These are phyloP conservation scores for Drosophila algonquin DNA, from an alignment of 2,888 invertebrate species.

Conservation along the genomic window DNA sequence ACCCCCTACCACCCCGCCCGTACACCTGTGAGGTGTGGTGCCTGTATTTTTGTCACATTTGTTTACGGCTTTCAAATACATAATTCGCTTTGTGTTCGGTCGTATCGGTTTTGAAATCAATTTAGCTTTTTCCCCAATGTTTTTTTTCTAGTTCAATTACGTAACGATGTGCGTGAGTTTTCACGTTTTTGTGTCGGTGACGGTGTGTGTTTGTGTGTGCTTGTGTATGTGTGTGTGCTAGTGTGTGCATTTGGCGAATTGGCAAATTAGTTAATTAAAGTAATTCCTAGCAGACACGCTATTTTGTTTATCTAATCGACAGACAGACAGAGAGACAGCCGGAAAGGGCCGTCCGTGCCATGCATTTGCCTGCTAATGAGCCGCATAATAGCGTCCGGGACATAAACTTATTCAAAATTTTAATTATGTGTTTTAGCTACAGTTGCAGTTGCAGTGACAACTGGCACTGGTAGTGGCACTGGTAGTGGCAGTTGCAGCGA, in stretches of 20 bases:
- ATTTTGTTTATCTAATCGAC: conserved; percentile 64
- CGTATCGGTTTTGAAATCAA: conserved; percentile 2
- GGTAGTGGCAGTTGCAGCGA: not conserved
- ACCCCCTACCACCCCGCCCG: not conserved
- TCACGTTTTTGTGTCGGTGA: conserved; percentile 4
- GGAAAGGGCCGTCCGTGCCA: not conserved
- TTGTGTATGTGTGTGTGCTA: conserved; percentile 16
- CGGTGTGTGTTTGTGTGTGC: not conserved
- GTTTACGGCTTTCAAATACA: conserved; percentile 1
- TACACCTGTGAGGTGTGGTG: conserved; percentile 19
- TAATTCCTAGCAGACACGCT: conserved; percentile 36
- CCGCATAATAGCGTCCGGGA: conserved; percentile 64
- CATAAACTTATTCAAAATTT: conserved; percentile 67
- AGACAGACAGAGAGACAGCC: not conserved
- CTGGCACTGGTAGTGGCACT: conserved; percentile 1
- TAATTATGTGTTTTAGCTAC: conserved; percentile 52
- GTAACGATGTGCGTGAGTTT: conserved; percentile 29
- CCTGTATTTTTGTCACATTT: not conserved
- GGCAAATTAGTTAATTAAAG: conserved; percentile 71
- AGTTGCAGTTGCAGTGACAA: conserved; percentile 14
- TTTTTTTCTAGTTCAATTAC: conserved; percentile 25
- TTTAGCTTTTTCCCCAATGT: conserved; percentile 5
- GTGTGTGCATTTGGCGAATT: conserved; percentile 32
- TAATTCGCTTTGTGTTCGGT: not conserved
- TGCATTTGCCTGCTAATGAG: conserved; percentile 62